A percentile compares a stretch with the other conserved stretches of the same genome.
Evolutionary conservation across 1,140 invertebrate species (phyloP).

Genomic region (Ceratosolen fusciceps): DNA sequence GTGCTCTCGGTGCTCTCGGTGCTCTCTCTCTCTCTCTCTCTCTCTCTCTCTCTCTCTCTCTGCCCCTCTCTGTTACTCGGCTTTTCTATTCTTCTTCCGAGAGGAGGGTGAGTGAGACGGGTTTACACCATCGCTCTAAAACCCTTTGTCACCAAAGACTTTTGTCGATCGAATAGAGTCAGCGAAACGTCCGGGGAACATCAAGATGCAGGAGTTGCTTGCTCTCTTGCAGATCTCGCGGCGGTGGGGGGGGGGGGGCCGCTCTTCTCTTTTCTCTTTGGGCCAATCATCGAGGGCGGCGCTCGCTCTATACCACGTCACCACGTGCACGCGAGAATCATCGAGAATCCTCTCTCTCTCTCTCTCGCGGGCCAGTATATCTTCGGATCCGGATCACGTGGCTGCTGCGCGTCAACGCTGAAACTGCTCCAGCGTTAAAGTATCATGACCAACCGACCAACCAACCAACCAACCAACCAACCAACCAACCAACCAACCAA

Average conservation of each 20-base stretch:
- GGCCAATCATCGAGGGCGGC: slow-evolving; percentile 48
- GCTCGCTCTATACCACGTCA: slow-evolving; percentile 55
- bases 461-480: too few relatives aligned
- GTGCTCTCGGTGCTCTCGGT: too few relatives aligned
- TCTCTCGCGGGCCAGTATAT: too few relatives aligned
- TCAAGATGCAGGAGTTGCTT: slow-evolving; percentile 46
- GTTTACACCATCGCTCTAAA: slow-evolving; percentile 50
- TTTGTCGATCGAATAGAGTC: slow-evolving; percentile 69
- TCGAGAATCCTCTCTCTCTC: too few relatives aligned
- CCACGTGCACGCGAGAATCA: slow-evolving; percentile 68
- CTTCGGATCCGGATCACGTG: too few relatives aligned
- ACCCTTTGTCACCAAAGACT: slow-evolving; percentile 65
- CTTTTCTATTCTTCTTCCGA: slow-evolving; percentile 40
- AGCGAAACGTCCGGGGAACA: slow-evolving; percentile 59
- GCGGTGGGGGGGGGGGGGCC: too few relatives aligned
- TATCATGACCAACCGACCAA: too few relatives aligned
- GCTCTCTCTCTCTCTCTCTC: too few relatives aligned
- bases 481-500: too few relatives aligned
- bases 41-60: slow-evolving; percentile 14
- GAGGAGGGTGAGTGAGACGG: neutral
- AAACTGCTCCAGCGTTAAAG: too few relatives aligned
- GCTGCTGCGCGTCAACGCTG: too few relatives aligned
- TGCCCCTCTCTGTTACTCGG: slow-evolving; percentile 18
- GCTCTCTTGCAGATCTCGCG: too few relatives aligned
- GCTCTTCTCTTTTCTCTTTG: neutral